Conservation (phyloP, 2,888 invertebrate species). For the Charanyca ferruginea region DNA sequence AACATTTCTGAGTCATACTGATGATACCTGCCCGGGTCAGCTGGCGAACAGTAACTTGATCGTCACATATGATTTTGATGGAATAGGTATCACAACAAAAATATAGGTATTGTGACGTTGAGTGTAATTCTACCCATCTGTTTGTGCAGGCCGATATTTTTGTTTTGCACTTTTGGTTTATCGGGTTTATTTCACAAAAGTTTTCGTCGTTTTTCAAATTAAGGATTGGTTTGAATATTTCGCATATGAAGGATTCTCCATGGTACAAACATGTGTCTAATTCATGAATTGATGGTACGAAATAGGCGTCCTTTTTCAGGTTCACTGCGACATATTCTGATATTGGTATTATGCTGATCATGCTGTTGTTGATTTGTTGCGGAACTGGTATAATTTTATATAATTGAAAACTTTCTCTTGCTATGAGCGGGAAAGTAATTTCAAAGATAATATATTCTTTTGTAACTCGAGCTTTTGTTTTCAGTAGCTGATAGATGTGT, state of each 20-base stretch:
- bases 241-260: neutral
- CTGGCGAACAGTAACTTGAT: no score
- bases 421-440: conserved; percentile 9
- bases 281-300: neutral
- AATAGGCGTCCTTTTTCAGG: neutral
- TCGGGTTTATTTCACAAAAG: no score
- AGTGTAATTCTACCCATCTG: neutral
- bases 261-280: neutral
- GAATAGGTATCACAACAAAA: neutral
- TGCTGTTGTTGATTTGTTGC: neutral
- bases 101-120: neutral
- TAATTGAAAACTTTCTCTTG: no score
- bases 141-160: neutral
- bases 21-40: no score
- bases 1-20: no score
- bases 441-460: conserved; percentile 13
- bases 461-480: conserved; percentile 3
- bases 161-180: no score
- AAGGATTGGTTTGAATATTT: no score
- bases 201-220: no score
- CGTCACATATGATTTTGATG: no score
- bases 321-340: neutral
- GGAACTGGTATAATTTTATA: no score
- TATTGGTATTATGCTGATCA: neutral
- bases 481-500: conserved; percentile 14